Conservation (phyloP, 2,888 invertebrate species). For the Morpho achilles region DNA sequence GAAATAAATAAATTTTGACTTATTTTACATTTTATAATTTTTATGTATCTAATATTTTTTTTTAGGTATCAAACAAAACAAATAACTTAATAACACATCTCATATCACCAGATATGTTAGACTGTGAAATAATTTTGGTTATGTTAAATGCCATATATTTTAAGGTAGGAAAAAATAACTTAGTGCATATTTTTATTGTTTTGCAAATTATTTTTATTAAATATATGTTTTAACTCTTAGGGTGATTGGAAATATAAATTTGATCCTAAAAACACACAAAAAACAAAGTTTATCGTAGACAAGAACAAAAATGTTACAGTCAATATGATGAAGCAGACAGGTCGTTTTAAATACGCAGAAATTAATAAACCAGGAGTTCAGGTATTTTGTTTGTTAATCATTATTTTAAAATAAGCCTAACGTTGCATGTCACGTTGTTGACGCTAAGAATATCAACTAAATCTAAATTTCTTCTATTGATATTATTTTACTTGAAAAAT, state of each 20-base stretch:
- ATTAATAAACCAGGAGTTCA: not conserved
- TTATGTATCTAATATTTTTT: not conserved
- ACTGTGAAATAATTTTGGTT: conserved; percentile 23
- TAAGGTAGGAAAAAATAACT: conserved; percentile 17
- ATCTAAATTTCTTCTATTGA: too few relatives aligned
- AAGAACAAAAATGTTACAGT: not conserved
- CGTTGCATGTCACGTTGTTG: too few relatives aligned
- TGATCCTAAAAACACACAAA: not conserved
- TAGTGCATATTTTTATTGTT: not conserved
- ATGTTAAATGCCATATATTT: conserved; percentile 28
- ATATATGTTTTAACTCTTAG: not conserved
- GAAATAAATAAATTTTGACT: too few relatives aligned
- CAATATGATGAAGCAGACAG: not conserved
- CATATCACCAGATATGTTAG: conserved; percentile 15
- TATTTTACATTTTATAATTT: not conserved
- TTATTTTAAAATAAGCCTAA: too few relatives aligned
- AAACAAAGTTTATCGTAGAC: not conserved
- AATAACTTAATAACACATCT: conserved; percentile 27
- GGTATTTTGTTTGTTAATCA: not conserved
- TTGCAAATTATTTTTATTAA: not conserved
- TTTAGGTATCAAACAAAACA: conserved; percentile 26
- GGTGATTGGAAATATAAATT: not conserved
- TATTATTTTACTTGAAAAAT: too few relatives aligned
- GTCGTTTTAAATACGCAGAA: not conserved
- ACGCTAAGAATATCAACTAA: too few relatives aligned